Base-by-base conservation (phyloP, 2,888 invertebrate genomes). In the Tachina lurida region DNA sequence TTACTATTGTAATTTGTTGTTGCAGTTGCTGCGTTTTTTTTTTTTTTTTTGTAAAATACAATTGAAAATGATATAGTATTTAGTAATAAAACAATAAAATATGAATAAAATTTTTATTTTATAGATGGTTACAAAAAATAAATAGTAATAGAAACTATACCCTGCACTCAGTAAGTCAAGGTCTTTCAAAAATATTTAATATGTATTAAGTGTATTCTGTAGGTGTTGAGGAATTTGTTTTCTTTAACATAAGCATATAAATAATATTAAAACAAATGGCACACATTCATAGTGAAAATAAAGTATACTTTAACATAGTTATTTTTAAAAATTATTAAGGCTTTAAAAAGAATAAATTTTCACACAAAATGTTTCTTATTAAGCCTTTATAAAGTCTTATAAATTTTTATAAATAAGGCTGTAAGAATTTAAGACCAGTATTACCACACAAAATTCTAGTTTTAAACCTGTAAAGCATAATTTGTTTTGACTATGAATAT, bases 141-240 rank as follows among this genome's bases (percentile, higher is more conserved):
- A 47, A n/a, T 9, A 52, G 12, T n/a, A 45, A 13, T 3, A 13
- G 56, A 52, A 60, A 49, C 63, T 73, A 31, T 68, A 81, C 77
- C 84, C 84, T 84, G 73, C 77, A 49, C 15, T 56, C 73, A 83
- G 82, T 79, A n/a, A 82, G 85, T 86, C 85, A 86, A 86, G 85
- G 85, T 49, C 75, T 63, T 79, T 45, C 2, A 49, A 9, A 70
- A 31, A 19, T 1, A 47, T 39, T 65, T 39, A 19, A n/a, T 49
- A 39, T 62, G 49, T 45, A 39, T 58, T 60, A 49, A 41, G n/a
- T 39, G 39, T 60, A 60, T 19, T 62, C 12, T 62, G 12, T 47
- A 12, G 49, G 62, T 54, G 39, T 54, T 71, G 47, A 49, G 65
- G 13, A 78, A 62, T 65, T 74, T 58, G 10, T 31, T 15, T 7